Evolutionary conservation across 2,888 invertebrate species (phyloP), one percentile per base, ranked within the genome.

Genomic region (Pyrocoelia pectoralis): DNA sequence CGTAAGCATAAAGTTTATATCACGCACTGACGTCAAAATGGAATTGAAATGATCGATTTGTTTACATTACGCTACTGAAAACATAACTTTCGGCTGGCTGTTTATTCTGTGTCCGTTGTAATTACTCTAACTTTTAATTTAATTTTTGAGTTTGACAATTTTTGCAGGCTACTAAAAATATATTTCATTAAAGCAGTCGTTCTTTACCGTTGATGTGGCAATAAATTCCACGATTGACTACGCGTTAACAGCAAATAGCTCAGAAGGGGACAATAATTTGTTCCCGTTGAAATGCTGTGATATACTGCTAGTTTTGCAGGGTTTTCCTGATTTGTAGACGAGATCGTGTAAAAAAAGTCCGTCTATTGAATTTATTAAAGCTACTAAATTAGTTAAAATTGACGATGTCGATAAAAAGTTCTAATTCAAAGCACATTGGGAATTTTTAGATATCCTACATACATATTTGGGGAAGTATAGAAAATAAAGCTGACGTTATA

Each of bases 191-290:
- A 57, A 69, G 63, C 58, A 60, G 52, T 68, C 73, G 74, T 73
- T 74, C 70, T 68, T 68, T 62, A 70, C 77, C 77, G 74, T 76
- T 76, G 77, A 77, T 74, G 68, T 63, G 72, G 69, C 68, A 70
- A 76, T 77, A 77, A 75, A 77, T 77, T 72, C 75, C 68, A 70
- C 67, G 73, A 72, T 76, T 76, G 75, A 71, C 71, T 74, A 73
- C 72, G 77, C 76, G 78, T 77, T 78, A 78, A 78, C 78, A 76
- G 77, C 76, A 78, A 78, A 78, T 77, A 75, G 76, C 76, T 76
- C 78, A 77, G 75, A 76, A 75, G 78, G 78, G 78, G 77, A 77
- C 78, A 77, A 77, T 78, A 78, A 78, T 76, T 78, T 74, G 72
- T 66, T 66, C 71, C 70, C 73, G 73, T 74, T 73, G 73, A 72